phyloP scores from a whole-genome alignment of 2,888 invertebrate genomes.

The Oegoconia quadripuncta region DNA sequence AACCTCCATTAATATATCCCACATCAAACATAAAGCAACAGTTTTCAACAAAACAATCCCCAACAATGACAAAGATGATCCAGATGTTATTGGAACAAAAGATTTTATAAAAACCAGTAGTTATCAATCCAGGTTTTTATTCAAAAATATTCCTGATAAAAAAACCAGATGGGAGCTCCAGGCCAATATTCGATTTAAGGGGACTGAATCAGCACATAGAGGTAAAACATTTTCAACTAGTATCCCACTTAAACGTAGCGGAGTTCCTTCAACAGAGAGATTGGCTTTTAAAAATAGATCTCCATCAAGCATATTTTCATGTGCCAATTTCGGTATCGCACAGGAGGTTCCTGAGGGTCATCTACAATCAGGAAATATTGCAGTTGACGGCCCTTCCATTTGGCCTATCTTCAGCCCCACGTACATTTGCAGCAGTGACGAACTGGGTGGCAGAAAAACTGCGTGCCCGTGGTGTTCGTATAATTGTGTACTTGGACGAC shows the following conservation, averaged over 20 bases:
- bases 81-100: constrained; percentile 16
- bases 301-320: constrained; percentile 18
- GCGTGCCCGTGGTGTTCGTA: not conserved
- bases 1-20: constrained; percentile 19
- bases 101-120: constrained; percentile 15
- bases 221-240: constrained; percentile 19
- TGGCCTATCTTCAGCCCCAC: constrained; percentile 4
- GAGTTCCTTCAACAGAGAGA: constrained; percentile 25
- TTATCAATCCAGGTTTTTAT: too few species aligned
- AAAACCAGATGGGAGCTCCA: too few species aligned
- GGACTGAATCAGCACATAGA: constrained; percentile 23
- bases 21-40: not conserved
- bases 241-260: constrained; percentile 22
- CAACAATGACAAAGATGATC: constrained; percentile 16
- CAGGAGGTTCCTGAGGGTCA: not conserved
- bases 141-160: too few species aligned
- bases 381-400: constrained; percentile 10
- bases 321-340: not conserved
- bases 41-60: constrained; percentile 11
- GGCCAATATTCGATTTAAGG: not conserved
- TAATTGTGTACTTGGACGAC: not conserved
- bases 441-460: constrained; percentile 4
- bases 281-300: constrained; percentile 25
- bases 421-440: constrained; percentile 6
- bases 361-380: not conserved